Percentiles rank a stretch among this genome's conserved stretches.
Evolutionary conservation across 1,140 invertebrate genomes (phyloP).

Genomic region (Lasioglossum baleicum): DNA sequence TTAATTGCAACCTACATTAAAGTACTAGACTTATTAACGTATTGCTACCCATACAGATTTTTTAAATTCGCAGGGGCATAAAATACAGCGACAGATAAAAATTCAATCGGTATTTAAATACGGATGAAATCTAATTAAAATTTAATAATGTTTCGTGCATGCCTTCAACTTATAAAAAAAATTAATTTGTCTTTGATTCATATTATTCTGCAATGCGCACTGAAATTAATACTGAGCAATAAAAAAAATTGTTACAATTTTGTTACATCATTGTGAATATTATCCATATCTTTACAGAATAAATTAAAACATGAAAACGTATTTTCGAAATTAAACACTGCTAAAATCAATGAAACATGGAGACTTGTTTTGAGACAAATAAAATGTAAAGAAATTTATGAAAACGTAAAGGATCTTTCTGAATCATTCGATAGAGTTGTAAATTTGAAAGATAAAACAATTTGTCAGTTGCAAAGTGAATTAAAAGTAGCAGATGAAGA

Average conservation of each 20-base stretch:
- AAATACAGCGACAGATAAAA: not conserved
- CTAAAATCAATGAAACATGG: constrained; percentile 92
- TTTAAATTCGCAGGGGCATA: not conserved
- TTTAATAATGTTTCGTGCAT: not conserved
- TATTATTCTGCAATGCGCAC: not conserved
- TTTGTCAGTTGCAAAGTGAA: constrained; percentile 83
- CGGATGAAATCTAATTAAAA: too few relatives aligned
- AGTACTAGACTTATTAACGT: constrained; percentile 77
- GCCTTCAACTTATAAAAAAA: not conserved
- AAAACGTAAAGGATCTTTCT: constrained; percentile 84
- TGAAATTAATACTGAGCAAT: not conserved
- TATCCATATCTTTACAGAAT: constrained; percentile 80
- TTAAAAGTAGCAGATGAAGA: constrained; percentile 85
- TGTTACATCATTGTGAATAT: constrained; percentile 7
- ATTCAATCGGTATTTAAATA: not conserved
- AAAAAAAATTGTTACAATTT: not conserved
- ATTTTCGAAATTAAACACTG: constrained; percentile 87
- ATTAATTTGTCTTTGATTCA: not conserved
- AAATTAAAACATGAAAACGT: constrained; percentile 89
- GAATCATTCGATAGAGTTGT: constrained; percentile 82
- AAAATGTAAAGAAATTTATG: constrained; percentile 86
- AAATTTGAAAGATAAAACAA: constrained; percentile 84
- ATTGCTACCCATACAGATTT: not conserved
- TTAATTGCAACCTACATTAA: constrained; percentile 88
- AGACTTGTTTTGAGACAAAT: constrained; percentile 86